Base-by-base conservation (phyloP, 1,140 invertebrate species). In the Octopus bimaculoides region DNA sequence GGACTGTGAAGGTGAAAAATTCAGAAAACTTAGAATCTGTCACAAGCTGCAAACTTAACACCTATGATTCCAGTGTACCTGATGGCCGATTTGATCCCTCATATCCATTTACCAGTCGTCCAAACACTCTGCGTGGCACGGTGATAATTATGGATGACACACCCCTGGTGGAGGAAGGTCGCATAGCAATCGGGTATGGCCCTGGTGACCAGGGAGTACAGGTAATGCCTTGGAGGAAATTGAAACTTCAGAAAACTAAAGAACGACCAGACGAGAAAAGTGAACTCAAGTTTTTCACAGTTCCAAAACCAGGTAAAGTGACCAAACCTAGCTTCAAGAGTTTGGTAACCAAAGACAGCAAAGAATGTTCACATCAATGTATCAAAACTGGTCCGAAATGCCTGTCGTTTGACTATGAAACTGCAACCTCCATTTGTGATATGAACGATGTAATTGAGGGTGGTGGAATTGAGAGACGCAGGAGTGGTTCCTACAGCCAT, bases 271-370 rank as follows among this genome's bases (percentile, higher is more conserved):
- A 55, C 5, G 52, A 69, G 10, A 73, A 75, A 69, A 79, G 73
- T 7, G 80, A 77, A 5, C 75, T 84, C 5, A 80, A 66, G 20
- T 79, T 77, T 77, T 85, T 85, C 55, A 79, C 69, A 20, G 56
- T 80, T 14, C 79, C 81, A 14, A 81, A 80, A 54, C 77, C 80
- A 71, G 84, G 84, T n/a, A 82, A 81, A 66, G 61, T 85, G 66
- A 84, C 81, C 52, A 71, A 77, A 17, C 61, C 26, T 17, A 78
- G 79, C 12, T 71, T 82, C 41, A 55, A 74, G 12, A 77, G 73
- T 10, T 26, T 71, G 52, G 69, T n/a, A 52, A 73, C 75, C 5
- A 14, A 75, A 52, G 77, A 61, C 54, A 79, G 71, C 17, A 54
- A 74, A n/a, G 26, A 79, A 26, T 85, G 84, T 80, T 83, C 84